Evolutionary conservation across 2,888 invertebrate species (phyloP).

Genomic region (Yponomeuta evonymella): DNA sequence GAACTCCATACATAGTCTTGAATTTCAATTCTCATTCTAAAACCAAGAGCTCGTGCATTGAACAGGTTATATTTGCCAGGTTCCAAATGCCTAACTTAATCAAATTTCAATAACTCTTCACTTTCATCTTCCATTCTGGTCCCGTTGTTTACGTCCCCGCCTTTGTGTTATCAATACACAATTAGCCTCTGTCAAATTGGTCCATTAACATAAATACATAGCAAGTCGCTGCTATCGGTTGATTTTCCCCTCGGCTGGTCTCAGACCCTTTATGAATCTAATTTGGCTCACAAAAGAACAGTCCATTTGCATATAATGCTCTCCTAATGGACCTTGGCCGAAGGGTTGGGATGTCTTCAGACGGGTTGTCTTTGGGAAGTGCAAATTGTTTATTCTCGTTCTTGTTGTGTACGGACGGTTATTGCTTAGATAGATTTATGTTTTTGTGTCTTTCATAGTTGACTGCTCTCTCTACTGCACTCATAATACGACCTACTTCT

Average conservation of each 20-base stretch:
- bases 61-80: no score
- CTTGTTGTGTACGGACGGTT: no score
- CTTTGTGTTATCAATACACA: not conserved
- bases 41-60: no score
- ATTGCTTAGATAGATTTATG: no score
- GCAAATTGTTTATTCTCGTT: not conserved
- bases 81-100: no score
- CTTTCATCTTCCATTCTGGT: not conserved
- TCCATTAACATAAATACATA: slow-evolving; percentile 11
- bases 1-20: no score
- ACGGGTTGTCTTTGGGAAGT: not conserved
- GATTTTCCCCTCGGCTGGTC: slow-evolving; percentile 34
- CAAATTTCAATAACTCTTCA: not conserved
- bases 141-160: not conserved
- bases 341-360: slow-evolving; percentile 7
- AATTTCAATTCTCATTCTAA: no score
- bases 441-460: no score
- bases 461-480: no score
- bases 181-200: slow-evolving; percentile 9
- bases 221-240: slow-evolving; percentile 18
- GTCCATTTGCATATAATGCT: slow-evolving; percentile 50
- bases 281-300: slow-evolving; percentile 41
- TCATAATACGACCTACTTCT: no score
- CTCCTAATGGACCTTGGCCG: slow-evolving; percentile 34
- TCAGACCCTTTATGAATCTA: slow-evolving; percentile 33